Conservation (phyloP, 1,140 invertebrate species). For the Drosophila ironensis region DNA sequence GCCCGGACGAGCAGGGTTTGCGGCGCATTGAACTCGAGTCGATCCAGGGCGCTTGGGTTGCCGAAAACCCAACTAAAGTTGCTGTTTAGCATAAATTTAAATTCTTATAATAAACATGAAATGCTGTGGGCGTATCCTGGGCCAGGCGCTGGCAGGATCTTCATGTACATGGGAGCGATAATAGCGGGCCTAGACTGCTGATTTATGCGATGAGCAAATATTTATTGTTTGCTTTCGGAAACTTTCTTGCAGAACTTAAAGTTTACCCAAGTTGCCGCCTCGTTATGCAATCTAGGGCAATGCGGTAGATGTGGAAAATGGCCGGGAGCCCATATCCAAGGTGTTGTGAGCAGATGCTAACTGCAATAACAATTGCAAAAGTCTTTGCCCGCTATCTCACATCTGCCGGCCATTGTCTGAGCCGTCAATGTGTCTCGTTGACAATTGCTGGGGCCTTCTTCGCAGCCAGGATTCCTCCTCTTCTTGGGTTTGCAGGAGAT, state of each 20-base stretch:
- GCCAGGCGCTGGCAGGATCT: conserved; percentile 1
- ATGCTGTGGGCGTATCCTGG: conserved; percentile 45
- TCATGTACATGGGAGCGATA: conserved; percentile 55
- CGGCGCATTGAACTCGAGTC: conserved; percentile 16
- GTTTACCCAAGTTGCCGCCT: conserved; percentile 10
- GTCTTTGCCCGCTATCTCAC: conserved; percentile 15
- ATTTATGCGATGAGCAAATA: conserved; percentile 68
- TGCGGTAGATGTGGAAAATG: background rate
- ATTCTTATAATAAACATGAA: conserved; percentile 61
- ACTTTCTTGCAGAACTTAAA: conserved; percentile 32
- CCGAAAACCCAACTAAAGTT: conserved; percentile 15
- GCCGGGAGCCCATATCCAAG: background rate
- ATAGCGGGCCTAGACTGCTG: conserved; percentile 62
- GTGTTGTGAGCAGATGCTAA: conserved; percentile 48
- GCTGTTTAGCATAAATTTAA: conserved; percentile 70
- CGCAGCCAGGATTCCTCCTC: background rate
- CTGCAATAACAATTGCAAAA: conserved; percentile 68
- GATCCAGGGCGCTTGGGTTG: background rate
- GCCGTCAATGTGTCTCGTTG: conserved; percentile 49
- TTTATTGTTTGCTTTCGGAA: conserved; percentile 53
- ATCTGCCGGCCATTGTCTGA: conserved; percentile 46
- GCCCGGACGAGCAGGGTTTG: background rate
- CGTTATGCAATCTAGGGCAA: conserved; percentile 15
- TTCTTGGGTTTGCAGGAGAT: too few relatives aligned
- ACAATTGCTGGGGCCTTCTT: conserved; percentile 54